Percentiles rank a stretch among this genome's conserved stretches.
phyloP scores from a whole-genome alignment of 1,140 invertebrate species.

The Pararge aegeria region DNA sequence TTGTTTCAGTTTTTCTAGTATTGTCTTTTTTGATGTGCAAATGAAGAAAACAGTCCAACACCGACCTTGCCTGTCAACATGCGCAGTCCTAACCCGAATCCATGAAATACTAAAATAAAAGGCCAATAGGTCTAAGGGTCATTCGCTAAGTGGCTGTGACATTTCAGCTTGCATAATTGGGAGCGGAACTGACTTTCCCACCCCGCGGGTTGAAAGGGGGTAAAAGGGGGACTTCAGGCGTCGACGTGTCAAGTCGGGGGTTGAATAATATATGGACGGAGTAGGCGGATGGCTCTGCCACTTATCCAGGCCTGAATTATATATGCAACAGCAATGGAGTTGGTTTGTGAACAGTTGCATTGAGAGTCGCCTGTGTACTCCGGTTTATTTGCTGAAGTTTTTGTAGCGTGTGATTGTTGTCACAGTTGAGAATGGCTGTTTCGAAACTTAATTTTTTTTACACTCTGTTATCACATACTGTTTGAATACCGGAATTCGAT shows the following conservation, averaged over 20 bases:
- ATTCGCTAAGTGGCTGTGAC: constrained; percentile 68
- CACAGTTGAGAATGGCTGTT: too few relatives aligned
- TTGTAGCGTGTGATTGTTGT: neutral
- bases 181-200: constrained; percentile 54
- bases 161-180: constrained; percentile 76
- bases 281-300: constrained; percentile 66
- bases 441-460: too few relatives aligned
- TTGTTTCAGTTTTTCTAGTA: too few relatives aligned
- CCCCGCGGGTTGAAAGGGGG: constrained; percentile 6
- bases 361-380: constrained; percentile 17
- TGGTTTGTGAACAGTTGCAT: constrained; percentile 44
- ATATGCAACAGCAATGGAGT: constrained; percentile 53
- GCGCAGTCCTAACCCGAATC: constrained; percentile 51
- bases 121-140: constrained; percentile 77
- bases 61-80: constrained; percentile 34
- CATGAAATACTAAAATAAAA: constrained; percentile 62
- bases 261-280: constrained; percentile 70
- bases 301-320: constrained; percentile 71
- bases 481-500: too few relatives aligned
- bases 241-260: constrained; percentile 68
- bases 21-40: too few relatives aligned
- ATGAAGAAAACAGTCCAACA: constrained; percentile 9
- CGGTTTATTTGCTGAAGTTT: constrained; percentile 14
- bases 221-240: constrained; percentile 45
- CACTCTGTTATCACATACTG: too few relatives aligned